Percentiles rank a stretch among this genome's conserved stretches.
These are phyloP conservation scores for Rotaria macrura DNA, from an alignment of 2,888 invertebrate genomes.

Conservation along the genomic window DNA sequence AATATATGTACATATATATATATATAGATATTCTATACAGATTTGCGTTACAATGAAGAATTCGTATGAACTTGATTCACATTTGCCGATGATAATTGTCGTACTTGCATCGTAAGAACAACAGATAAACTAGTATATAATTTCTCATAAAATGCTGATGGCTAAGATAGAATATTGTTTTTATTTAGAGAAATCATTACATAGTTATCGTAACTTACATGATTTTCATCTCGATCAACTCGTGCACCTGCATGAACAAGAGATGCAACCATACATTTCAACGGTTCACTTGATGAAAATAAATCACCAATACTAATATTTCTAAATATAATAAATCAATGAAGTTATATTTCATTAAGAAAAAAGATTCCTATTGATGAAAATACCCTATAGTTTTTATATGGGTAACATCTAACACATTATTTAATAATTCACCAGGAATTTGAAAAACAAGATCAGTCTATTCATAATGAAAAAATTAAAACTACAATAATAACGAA, in stretches of 20 bases:
- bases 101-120: background rate
- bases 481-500: too few species aligned
- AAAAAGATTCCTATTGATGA: too few species aligned
- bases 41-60: background rate
- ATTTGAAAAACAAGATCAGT: background rate
- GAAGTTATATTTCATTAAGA: background rate
- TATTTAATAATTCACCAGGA: background rate
- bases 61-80: background rate
- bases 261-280: background rate
- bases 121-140: background rate
- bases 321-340: background rate
- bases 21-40: background rate
- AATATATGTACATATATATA: background rate
- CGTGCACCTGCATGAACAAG: background rate
- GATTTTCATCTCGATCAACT: constrained; percentile 1
- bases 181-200: background rate
- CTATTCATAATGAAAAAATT: background rate
- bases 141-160: constrained; percentile 11
- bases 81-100: background rate
- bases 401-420: background rate
- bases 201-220: background rate
- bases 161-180: background rate
- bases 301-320: background rate
- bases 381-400: background rate
- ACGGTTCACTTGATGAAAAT: background rate